A percentile compares a stretch with the other conserved stretches of the same genome.
Conservation (phyloP, 2,113 vertebrate genomes). For the Cavia aperea region DNA sequence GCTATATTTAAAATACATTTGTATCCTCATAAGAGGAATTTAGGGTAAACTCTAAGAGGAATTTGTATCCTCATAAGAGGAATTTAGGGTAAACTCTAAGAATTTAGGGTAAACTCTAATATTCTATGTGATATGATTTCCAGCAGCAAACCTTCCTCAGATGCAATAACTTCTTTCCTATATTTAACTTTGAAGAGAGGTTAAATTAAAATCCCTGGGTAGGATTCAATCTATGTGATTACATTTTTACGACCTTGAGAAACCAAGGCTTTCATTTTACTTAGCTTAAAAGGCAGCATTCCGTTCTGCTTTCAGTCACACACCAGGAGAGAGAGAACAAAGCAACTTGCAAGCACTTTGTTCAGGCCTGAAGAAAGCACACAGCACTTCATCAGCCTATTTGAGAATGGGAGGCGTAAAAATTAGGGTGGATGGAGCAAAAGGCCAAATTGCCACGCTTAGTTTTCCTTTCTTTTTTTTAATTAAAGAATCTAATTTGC, state of each 20-base stretch:
- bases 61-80: neutral
- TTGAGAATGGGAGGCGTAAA: conserved; percentile 36
- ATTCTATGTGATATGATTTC: conserved; percentile 26
- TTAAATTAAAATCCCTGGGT: conserved; percentile 40
- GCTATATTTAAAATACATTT: neutral
- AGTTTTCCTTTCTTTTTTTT: conserved; percentile 27
- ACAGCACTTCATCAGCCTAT: conserved; percentile 29
- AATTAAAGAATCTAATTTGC: conserved; percentile 55
- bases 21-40: neutral
- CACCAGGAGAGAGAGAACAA: conserved; percentile 31
- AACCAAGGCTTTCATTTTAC: conserved; percentile 50
- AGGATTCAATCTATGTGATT: conserved; percentile 18
- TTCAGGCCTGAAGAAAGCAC: conserved; percentile 51
- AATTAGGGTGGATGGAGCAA: conserved; percentile 43
- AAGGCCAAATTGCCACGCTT: conserved; percentile 55
- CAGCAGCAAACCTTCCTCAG: conserved; percentile 7
- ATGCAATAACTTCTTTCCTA: neutral
- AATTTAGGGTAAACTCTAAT: neutral
- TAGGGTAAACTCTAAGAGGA: neutral
- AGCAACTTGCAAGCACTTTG: conserved; percentile 40
- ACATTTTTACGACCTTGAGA: conserved; percentile 57
- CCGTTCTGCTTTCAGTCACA: neutral
- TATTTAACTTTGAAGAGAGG: conserved; percentile 6
- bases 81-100: neutral
- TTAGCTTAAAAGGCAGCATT: conserved; percentile 38